Evolutionary conservation across 2,888 invertebrate species (phyloP).

Genomic region (Ypsolopha scabrella): DNA sequence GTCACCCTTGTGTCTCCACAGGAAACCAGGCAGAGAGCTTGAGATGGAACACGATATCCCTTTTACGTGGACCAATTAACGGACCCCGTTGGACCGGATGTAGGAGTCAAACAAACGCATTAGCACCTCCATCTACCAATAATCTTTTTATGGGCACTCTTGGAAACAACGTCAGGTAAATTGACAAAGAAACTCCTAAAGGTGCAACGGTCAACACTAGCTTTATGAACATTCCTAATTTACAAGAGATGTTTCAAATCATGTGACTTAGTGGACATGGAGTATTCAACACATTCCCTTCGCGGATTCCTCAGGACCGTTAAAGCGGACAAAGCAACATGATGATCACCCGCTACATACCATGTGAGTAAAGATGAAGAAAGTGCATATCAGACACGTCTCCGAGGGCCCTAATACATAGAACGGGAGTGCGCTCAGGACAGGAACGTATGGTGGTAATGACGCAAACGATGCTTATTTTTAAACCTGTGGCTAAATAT

Average conservation of each 20-base stretch:
- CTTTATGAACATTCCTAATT: too few relatives aligned
- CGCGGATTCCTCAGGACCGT: too few relatives aligned
- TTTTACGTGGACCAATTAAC: constrained; percentile 69
- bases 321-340: too few relatives aligned
- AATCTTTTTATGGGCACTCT: constrained; percentile 48
- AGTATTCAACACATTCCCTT: too few relatives aligned
- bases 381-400: too few relatives aligned
- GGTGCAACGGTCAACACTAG: background rate
- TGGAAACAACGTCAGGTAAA: constrained; percentile 33
- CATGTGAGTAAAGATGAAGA: too few relatives aligned
- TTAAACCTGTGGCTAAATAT: constrained; percentile 9
- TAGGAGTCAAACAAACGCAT: constrained; percentile 45
- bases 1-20: constrained; percentile 28
- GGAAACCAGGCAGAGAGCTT: constrained; percentile 42
- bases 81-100: constrained; percentile 62
- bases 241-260: too few relatives aligned
- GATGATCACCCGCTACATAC: too few relatives aligned
- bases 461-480: background rate
- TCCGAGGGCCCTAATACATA: too few relatives aligned
- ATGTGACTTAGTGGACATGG: too few relatives aligned
- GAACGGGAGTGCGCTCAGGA: too few relatives aligned
- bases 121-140: constrained; percentile 63
- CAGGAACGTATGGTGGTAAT: too few relatives aligned
- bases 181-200: constrained; percentile 12
- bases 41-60: constrained; percentile 63